Evolutionary conservation across 2,888 invertebrate species (phyloP), one percentile per base, ranked within the genome.

Genomic region (Uropetala carovei): DNA sequence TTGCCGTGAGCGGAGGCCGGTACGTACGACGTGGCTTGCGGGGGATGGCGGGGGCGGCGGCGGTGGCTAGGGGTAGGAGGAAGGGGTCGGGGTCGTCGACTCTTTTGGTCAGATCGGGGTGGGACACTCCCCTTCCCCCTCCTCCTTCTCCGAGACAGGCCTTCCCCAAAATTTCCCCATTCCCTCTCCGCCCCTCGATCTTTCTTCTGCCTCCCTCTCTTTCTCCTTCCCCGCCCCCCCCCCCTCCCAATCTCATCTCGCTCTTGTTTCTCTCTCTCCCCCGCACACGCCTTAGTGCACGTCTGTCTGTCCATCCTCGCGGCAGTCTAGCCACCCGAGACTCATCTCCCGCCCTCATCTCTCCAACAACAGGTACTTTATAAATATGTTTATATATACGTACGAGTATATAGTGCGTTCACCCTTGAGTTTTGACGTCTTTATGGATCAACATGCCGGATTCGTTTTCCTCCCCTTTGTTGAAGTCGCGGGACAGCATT

Each of bases 81-180:
- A 22, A 59, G 85, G 85, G 58, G 59, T 85, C 59, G 85, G 22
- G 85, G 85, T 85, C 85, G 27, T 85, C 85, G 85, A 85, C 85
- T 58, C 22, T 59, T 59, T 85, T 86, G 83, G 83, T 83, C 83
- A 56, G 83, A 83, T 83, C 83, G 83, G 57, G 83, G 83, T 83
- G 83, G 83, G 82, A 43, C 43, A 43, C 57, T 83, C 57, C 16
- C 9, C 5, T 13, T 18, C n/a, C 56, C 18, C 83, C 57, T 16
- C 30, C 82, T 30, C 16, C 82, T 16, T n/a, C 14, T 82, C 43
- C 82, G 14, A 11, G 9, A 43, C 10, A 14, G 11, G 13, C 82
- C 30, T 4, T 8, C 11, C 30, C 82, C 30, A 43, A 43, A 43
- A 43, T 43, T 43, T 43, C 43, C 5, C 43, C 43, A 43, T 43